Evolutionary conservation across 1,140 invertebrate species (phyloP), one percentile per base, ranked within the genome.

Genomic region (Euura saliciscinereae): DNA sequence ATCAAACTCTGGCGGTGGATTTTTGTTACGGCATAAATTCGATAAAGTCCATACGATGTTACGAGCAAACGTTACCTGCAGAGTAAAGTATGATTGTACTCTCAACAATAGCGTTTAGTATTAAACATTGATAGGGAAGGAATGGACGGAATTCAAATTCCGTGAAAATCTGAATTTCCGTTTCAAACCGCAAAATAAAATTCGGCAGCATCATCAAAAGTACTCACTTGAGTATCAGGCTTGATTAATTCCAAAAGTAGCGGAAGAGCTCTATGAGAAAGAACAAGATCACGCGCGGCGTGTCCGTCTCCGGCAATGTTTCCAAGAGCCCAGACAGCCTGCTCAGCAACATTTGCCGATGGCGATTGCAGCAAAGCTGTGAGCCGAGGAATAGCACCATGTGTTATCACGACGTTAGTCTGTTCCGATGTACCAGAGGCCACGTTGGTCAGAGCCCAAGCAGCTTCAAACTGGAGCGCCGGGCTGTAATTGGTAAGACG

Each of bases 391-490:
- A 99, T 92, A 11, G 97, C 98, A 65, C 96, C 95, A 81, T 92
- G 86, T 79, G 94, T 91, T 5, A 98, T 93, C 46, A 99, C 96
- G 66, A 92, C 93, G 75, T 93, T 90, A 2, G 97, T 99, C 86
- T 99, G 97, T 28, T 94, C 91, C 8, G 96, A 94, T 5, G 94
- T 97, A 10, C 98, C 98, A 1, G 97, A 99, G 8, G 98, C 98
- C 76, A 99, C 97, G 82, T 99, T 99, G 45, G 98, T 99, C 42
- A 99, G 85, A 1, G 97, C 97, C 98, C 98, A 99, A 2, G 98
- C 95, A 44, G 98, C 94, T 89, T 99, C 98, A 89, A 99, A 99
- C 85, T 99, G 98, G 7, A 99, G 86, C 68, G 92, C 89, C n/a
- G 94, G 88, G 78, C 96, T 97, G 82, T 8, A 89, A 89, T 28